Evolutionary conservation across 2,797 vertebrate genomes (phyloP).

Genomic region (Coregonus suidteri): DNA sequence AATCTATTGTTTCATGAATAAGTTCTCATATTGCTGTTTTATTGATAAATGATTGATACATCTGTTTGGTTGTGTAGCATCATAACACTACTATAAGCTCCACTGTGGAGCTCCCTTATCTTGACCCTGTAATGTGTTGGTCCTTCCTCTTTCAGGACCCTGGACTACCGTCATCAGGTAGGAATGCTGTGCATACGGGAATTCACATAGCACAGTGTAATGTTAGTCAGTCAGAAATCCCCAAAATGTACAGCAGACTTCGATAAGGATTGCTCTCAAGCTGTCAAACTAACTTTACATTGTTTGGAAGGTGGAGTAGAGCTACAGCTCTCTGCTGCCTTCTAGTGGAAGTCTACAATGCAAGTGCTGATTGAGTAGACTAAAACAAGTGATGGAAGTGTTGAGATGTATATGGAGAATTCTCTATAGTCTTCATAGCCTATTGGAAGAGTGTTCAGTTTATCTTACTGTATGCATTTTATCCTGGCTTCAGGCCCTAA

Average conservation of each 20-base stretch:
- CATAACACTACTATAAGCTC: neutral
- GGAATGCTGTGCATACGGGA: conserved; percentile 24
- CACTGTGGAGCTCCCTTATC: neutral
- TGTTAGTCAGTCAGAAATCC: neutral
- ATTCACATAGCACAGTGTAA: neutral
- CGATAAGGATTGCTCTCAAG: conserved; percentile 5
- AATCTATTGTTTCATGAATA: neutral
- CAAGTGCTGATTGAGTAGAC: neutral
- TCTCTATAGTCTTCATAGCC: neutral
- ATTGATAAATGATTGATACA: neutral
- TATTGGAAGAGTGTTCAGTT: neutral
- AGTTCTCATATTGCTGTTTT: neutral
- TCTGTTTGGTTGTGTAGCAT: neutral
- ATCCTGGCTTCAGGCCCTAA: conserved; percentile 83
- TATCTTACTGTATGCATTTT: neutral
- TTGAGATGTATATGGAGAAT: neutral
- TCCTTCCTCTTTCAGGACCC: conserved; percentile 68
- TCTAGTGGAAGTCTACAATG: conserved; percentile 61
- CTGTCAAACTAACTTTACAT: conserved; percentile 11
- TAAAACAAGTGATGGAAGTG: no score
- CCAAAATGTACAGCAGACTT: neutral
- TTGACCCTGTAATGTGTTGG: conserved; percentile 11
- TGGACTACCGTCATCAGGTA: conserved; percentile 75
- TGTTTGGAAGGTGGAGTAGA: neutral
- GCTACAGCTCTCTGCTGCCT: conserved; percentile 66